Evolutionary conservation across 1,140 invertebrate species (phyloP), one percentile per base, ranked within the genome.

Genomic region (Ganaspis sp.): DNA sequence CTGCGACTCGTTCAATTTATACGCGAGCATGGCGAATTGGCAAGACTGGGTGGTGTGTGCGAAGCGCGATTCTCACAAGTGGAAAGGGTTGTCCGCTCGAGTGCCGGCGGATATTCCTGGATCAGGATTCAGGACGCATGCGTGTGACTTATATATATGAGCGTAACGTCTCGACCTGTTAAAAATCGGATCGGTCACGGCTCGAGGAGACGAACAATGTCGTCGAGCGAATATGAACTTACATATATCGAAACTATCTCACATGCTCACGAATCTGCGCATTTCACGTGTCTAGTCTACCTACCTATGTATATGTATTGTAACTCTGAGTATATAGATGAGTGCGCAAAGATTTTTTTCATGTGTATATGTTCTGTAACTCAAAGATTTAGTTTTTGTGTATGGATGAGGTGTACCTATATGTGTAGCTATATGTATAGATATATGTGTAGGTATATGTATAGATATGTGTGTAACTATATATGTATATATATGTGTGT

Each of bases 121-220:
- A 74, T 77, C 76, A 77, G 80, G 76, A 76, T 76, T 78, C 79
- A 73, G 75, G 78, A 81, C 70, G 40, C 74, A 58, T 58, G 26
- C 21, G 23, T 64, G 23, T 64, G 23, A 64, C 58, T 34, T 64
- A 64, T 29, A 29, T 64, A 29, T 58, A 64, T 64, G 58, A 64
- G 58, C 58, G 23, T 72, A 42, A 78, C 82, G 76, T 78, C 79
- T 81, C 81, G 80, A 84, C 79, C 82, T 86, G 86, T 90, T 90
- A 88, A 90, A 91, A 90, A 91, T 90, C 84, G 86, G 84, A 90
- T 91, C 89, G 89, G 90, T 91, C 89, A 90, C 88, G 90, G 86
- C 83, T 85, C 80, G 84, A 88, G 88, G 83, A 88, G 84, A 83
- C 75, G 88, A 89, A 90, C 89, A 90, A 90, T 90, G 83, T 87